Evolutionary conservation across 1,140 invertebrate genomes (phyloP).

Genomic region (Calycopis cecrops): DNA sequence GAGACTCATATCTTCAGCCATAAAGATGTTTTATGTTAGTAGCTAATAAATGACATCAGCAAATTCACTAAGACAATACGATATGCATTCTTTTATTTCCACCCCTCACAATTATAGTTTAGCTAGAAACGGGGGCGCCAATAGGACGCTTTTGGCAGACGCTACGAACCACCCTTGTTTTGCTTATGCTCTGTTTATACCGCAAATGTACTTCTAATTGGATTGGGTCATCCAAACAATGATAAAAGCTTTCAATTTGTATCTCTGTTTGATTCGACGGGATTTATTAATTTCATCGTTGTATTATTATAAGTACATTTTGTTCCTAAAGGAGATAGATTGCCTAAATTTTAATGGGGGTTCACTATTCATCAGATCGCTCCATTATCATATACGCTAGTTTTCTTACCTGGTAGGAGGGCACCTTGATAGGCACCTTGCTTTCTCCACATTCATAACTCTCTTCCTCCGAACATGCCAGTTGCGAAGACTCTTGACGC

Average conservation of each 20-base stretch:
- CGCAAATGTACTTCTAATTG: slow-evolving; percentile 57
- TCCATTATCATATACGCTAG: no score
- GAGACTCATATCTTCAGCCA: slow-evolving; percentile 62
- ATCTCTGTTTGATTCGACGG: no score
- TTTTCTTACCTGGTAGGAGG: no score
- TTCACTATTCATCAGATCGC: no score
- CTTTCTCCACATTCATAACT: no score
- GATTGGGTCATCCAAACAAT: slow-evolving; percentile 43
- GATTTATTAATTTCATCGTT: no score
- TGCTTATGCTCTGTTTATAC: slow-evolving; percentile 41
- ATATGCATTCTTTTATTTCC: slow-evolving; percentile 64
- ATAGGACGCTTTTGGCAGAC: slow-evolving; percentile 58
- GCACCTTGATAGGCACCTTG: no score
- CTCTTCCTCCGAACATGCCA: no score
- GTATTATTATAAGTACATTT: no score
- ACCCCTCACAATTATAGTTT: slow-evolving; percentile 65
- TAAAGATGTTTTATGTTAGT: slow-evolving; percentile 76
- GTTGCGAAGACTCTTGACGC: no score
- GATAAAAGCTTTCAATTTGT: slow-evolving; percentile 31
- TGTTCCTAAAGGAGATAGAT: no score
- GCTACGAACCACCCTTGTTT: slow-evolving; percentile 54
- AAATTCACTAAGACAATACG: slow-evolving; percentile 72
- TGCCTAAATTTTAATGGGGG: no score
- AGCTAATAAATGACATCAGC: slow-evolving; percentile 74
- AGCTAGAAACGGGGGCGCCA: slow-evolving; percentile 54